Evolutionary conservation across 64 coral and sea anemone genomes (phyloP), one percentile per base, ranked within the genome.

Genomic region (Platygyra sinensis): DNA sequence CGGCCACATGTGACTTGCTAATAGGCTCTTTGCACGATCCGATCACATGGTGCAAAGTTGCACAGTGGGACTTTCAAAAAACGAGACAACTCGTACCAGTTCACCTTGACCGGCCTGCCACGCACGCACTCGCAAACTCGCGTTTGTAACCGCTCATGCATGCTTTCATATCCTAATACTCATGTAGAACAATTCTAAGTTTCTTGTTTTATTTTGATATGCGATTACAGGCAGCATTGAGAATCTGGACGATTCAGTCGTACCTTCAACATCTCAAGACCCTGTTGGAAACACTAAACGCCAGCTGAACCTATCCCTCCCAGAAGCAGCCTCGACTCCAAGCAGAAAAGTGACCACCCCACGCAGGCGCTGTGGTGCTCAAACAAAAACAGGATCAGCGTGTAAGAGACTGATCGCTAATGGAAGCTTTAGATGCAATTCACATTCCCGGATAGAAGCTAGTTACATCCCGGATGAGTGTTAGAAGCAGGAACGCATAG

Each of bases 361-460:
- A 27, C 84, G 92, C 20, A 86, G 62, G 62, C 89, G 93, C 12
- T 98, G 96, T 61, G 88, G 93, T 46, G 96, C 89, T 51, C 85
- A 63, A 8, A 98, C 96, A 33, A 94, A 80, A 54, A 77, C 93
- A 61, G 96, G 96, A 36, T 94, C 89, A 38, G 63, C 86, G 24
- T 98, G 96, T 83, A 98, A 98, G 73, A 86, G 69, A 83, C 38
- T 88, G 16, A 76, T 89, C 27, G 4, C 89, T 38, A 96, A 96
- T 84, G 91, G 87, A 16, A 88, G 92, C 74, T 30, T 82, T 2
- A 93, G 80, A 76, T 96, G 95, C 75, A 28, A 65, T 60, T 88
- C 50, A 25, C 95, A 96, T 85, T 71, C 63, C 62, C 62, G 62
- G 38, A 85, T 85, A 38, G 62, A 85, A 8, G 20, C 63, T 6